phyloP scores from a whole-genome alignment of 2,113 vertebrate genomes.

The Ageneiosus marmoratus region DNA sequence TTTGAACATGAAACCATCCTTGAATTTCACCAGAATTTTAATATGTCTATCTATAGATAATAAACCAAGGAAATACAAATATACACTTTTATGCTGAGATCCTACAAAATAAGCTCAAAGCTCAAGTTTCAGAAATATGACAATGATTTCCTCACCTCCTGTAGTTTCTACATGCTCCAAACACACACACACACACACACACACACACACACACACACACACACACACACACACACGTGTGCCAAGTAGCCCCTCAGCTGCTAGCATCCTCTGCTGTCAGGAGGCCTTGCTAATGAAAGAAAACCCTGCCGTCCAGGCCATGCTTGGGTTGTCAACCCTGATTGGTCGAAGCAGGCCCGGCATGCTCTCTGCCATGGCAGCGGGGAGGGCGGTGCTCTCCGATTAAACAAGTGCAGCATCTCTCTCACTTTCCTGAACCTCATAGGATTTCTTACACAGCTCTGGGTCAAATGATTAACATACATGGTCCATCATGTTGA shows the following conservation, averaged over 20 bases:
- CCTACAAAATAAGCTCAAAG: no score
- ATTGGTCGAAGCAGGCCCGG: conserved; percentile 27
- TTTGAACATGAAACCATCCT: no score
- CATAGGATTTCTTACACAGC: conserved; percentile 30
- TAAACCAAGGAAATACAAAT: background rate
- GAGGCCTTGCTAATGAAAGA: conserved; percentile 19
- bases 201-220: conserved; percentile 3
- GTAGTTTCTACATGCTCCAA: background rate
- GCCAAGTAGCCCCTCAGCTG: conserved; percentile 19
- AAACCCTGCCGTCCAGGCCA: conserved; percentile 20
- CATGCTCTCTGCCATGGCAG: conserved; percentile 25
- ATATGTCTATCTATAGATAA: background rate
- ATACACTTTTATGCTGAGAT: no score
- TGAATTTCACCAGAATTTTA: background rate
- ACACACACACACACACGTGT: background rate
- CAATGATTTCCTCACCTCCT: background rate
- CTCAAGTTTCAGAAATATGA: background rate
- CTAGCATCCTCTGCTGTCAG: conserved; percentile 17
- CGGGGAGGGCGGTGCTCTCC: conserved; percentile 13
- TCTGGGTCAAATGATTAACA: conserved; percentile 28
- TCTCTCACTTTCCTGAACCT: conserved; percentile 45
- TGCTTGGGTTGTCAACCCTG: conserved; percentile 25
- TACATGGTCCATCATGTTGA: conserved; percentile 14
- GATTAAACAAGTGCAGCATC: conserved; percentile 45
- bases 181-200: conserved; percentile 2